Evolutionary conservation across 2,113 vertebrate genomes (phyloP), one percentile per base, ranked within the genome.

Genomic region (Dascyllus trimaculatus): DNA sequence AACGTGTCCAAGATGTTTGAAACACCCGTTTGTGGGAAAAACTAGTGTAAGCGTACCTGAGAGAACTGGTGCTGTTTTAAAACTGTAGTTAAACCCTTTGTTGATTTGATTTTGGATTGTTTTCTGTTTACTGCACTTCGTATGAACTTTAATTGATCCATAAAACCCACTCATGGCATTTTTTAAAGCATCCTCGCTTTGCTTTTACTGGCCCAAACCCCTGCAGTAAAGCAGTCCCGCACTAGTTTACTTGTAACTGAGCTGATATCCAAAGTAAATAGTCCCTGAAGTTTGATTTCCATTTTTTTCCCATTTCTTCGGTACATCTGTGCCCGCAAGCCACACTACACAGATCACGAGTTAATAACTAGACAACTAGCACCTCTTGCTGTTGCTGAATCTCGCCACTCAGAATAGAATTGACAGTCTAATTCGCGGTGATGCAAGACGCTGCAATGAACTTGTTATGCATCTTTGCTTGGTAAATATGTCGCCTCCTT

Each of bases 361-460:
- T 85, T 86, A 59, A 66, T 87, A 73, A 58, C 60, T 59, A 80
- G 70, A 48, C 61, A 35, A 67, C 59, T 35, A 21, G 54, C 9
- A 14, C 70, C 67, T 64, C 52, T 29, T 29, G 75, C 68, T 53
- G 66, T 57, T 25, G 58, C 68, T 10, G 32, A 35, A 35, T 35
- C 32, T 35, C 73, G 75, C 49, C 72, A 60, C 54, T 75, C 60
- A 10, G 24, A 86, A 86, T 70, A 85, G 84, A 84, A 82, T 75
- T 75, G 86, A 83, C 70, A 78, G 80, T 60, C 79, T 88, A 91
- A 91, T 90, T 88, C 72, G 32, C n/a, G 13, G 68, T 93, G 92
- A 94, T 92, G 92, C 92, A 94, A 94, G 68, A 25, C 60, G 58
- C 49, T 71, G 93, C 87, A 94, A 93, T 52, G 62, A 56, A 65